Base-by-base conservation (phyloP, 2,113 vertebrate genomes). In the Paratilapia polleni region DNA sequence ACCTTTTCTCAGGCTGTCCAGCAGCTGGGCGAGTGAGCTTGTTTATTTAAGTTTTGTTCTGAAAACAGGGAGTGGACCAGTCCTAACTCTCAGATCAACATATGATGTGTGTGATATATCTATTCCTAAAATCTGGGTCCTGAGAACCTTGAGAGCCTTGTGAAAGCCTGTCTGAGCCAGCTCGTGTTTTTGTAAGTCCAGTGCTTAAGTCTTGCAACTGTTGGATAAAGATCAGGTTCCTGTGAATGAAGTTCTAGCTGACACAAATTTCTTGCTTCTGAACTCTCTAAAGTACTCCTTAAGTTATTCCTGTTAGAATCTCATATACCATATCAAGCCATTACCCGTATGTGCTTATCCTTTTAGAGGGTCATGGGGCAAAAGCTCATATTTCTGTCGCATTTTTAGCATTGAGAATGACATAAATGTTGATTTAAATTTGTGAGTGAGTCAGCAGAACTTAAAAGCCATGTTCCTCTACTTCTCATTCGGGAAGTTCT, bases 31-130 rank as follows among this genome's bases (percentile, higher is more conserved):
- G 56, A 62, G 52, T 20, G 36, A 80, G 62, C 49, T 43, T 1
- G 90, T 92, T 94, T 91, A 84, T 94, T 93, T 89, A 58, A 62
- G 68, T 90, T 87, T 62, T 63, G 20, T 22, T 94, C 61, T 70
- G 24, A 85, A 85, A 93, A 87, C 85, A 87, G 84, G 86, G 88
- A 91, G 92, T 82, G 88, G 73, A 86, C 14, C 62, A 2, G 76
- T 75, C 62, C 81, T 79, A 62, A 56, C 80, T 88, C 81, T 77
- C 80, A 78, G 49, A 80, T 85, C 89, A 90, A 85, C 87, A 89
- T 68, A 22, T 52, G 74, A 82, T 86, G 78, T 85, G 81, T 85
- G 41, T 15, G 20, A 78, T 87, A 66, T 82, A 73, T 73, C 47
- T 54, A 81, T 78, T 84, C 54, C 62, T 70, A 24, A 60, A 86